These are phyloP conservation scores for Drosophila antonietae DNA, from an alignment of 2,888 invertebrate genomes.

Conservation along the genomic window DNA sequence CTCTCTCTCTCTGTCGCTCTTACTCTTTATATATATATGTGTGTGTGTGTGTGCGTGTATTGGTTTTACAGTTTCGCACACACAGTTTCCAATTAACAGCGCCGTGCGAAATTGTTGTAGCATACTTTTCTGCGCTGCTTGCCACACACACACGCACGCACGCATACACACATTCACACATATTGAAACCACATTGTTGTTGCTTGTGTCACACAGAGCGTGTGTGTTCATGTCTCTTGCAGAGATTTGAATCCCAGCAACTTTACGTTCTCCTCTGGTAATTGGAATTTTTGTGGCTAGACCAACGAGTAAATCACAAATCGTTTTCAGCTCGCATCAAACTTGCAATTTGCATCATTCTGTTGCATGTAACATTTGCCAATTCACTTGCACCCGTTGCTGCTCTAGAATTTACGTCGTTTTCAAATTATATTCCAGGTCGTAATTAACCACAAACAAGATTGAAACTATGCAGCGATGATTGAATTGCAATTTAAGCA, in stretches of 20 bases:
- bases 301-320: slow-evolving; percentile 42
- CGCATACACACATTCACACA: neutral
- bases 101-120: slow-evolving; percentile 42
- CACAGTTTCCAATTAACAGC: slow-evolving; percentile 54
- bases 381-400: slow-evolving; percentile 8
- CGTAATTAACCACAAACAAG: slow-evolving; percentile 29
- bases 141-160: slow-evolving; percentile 8
- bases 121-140: slow-evolving; percentile 58
- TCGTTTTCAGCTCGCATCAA: slow-evolving; percentile 29
- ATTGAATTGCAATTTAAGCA: neutral
- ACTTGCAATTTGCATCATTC: slow-evolving; percentile 21
- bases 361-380: slow-evolving; percentile 15
- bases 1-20: neutral
- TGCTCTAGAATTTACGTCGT: neutral
- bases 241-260: slow-evolving; percentile 6
- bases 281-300: slow-evolving; percentile 50
- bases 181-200: slow-evolving; percentile 29
- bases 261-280: slow-evolving; percentile 14
- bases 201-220: slow-evolving; percentile 5
- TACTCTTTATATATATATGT: neutral
- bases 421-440: slow-evolving; percentile 5
- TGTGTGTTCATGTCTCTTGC: slow-evolving; percentile 20
- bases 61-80: slow-evolving; percentile 32
- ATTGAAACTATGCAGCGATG: neutral
- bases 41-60: slow-evolving; percentile 5